Evolutionary conservation across 2,113 vertebrate species (phyloP).

Genomic region (Salvelinus namaycush): DNA sequence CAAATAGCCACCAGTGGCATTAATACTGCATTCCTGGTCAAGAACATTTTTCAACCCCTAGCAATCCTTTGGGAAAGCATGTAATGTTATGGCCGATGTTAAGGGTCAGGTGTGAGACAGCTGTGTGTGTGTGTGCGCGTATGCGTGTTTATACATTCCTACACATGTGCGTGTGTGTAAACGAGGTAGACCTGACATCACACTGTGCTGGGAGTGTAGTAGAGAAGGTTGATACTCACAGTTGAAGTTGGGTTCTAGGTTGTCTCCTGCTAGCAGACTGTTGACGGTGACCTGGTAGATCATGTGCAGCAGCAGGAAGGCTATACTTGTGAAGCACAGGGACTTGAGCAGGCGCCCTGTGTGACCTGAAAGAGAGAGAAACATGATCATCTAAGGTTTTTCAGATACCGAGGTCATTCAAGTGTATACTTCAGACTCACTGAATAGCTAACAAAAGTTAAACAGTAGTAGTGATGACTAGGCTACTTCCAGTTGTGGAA

Average conservation of each 20-base stretch:
- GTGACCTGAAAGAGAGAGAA: slow-evolving; percentile 80
- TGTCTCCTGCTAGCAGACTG: slow-evolving; percentile 86
- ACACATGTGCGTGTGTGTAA: not conserved
- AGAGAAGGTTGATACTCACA: slow-evolving; percentile 77
- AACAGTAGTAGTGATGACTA: too few species aligned
- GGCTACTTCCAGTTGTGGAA: too few species aligned
- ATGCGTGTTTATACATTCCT: not conserved
- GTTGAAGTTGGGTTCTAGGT: slow-evolving; percentile 81
- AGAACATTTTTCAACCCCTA: too few species aligned
- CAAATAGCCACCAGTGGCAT: too few species aligned
- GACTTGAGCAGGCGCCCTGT: slow-evolving; percentile 93
- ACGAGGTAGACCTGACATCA: too few species aligned
- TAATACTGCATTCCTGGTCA: too few species aligned
- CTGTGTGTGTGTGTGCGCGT: not conserved
- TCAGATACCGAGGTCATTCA: too few species aligned
- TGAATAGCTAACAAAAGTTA: too few species aligned
- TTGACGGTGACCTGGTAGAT: slow-evolving; percentile 95
- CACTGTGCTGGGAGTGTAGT: not conserved
- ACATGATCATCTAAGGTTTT: not conserved
- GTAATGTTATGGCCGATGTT: too few species aligned
- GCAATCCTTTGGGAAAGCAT: too few species aligned
- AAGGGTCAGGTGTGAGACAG: too few species aligned
- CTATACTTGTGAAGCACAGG: slow-evolving; percentile 91
- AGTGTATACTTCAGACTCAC: too few species aligned
- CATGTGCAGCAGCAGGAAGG: slow-evolving; percentile 93